Conservation (phyloP, 2,113 vertebrate species). For the Hiodon tergisus region DNA sequence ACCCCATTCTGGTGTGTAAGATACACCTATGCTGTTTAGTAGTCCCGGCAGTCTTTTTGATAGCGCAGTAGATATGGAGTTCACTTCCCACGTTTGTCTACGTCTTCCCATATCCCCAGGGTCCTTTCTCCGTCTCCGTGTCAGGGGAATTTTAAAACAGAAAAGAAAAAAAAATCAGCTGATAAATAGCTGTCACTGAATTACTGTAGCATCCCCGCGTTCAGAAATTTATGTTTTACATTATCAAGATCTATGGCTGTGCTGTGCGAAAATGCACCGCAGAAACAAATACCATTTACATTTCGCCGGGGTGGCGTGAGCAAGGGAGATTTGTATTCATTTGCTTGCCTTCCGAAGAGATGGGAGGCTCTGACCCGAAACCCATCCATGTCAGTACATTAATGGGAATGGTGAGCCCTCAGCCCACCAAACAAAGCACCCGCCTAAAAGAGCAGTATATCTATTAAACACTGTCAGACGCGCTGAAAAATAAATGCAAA, state of each 20-base stretch:
- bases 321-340: slow-evolving; percentile 30
- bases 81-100: not conserved
- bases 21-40: not conserved
- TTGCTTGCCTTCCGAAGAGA: slow-evolving; percentile 32
- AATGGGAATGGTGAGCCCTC: too few species aligned
- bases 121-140: slow-evolving; percentile 24
- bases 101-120: not conserved
- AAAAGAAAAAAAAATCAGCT: slow-evolving; percentile 36
- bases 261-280: slow-evolving; percentile 50
- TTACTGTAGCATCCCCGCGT: slow-evolving; percentile 53
- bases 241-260: slow-evolving; percentile 49
- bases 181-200: slow-evolving; percentile 42
- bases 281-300: slow-evolving; percentile 59
- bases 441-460: too few species aligned
- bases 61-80: not conserved
- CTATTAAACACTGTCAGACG: not conserved
- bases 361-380: slow-evolving; percentile 3
- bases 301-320: slow-evolving; percentile 24
- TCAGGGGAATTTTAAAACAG: slow-evolving; percentile 2
- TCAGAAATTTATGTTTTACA: slow-evolving; percentile 58
- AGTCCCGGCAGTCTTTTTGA: not conserved
- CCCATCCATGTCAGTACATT: not conserved
- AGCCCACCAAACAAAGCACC: too few species aligned
- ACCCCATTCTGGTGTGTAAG: not conserved
- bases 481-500: too few species aligned